Evolutionary conservation across 2,797 vertebrate genomes (phyloP).

Genomic region (Urosaurus nigricauda): DNA sequence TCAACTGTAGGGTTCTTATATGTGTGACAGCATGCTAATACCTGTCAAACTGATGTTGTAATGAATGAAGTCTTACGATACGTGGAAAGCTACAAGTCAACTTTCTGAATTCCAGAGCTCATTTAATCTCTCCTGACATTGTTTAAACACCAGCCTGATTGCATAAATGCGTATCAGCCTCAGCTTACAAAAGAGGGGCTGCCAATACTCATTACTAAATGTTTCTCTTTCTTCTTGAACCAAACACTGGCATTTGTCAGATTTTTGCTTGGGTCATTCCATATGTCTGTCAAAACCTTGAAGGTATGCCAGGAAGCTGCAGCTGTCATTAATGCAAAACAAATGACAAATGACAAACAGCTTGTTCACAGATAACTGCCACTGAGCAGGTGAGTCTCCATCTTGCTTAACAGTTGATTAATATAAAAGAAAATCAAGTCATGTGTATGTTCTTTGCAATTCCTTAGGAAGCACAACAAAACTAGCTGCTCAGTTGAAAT

Average conservation of each 20-base stretch:
- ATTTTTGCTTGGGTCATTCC: conserved; percentile 61
- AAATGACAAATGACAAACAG: not conserved
- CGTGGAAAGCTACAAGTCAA: not conserved
- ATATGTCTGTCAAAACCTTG: conserved; percentile 53
- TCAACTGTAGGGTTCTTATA: not conserved
- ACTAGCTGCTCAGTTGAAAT: not conserved
- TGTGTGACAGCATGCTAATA: not conserved
- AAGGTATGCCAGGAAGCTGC: conserved; percentile 48
- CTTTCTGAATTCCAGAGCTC: not conserved
- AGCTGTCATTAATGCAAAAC: conserved; percentile 34
- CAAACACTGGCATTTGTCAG: conserved; percentile 59
- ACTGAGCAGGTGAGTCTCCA: not conserved
- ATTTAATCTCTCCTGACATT: conserved; percentile 38
- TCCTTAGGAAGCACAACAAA: not conserved
- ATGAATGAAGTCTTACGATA: not conserved
- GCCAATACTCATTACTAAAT: conserved; percentile 29
- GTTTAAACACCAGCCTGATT: conserved; percentile 50
- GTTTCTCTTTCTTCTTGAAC: conserved; percentile 59
- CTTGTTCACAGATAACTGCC: conserved; percentile 7
- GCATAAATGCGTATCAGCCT: conserved; percentile 44
- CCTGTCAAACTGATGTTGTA: conserved; percentile 16
- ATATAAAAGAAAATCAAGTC: conserved; percentile 31
- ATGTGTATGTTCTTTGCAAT: not conserved
- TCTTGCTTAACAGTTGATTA: not conserved
- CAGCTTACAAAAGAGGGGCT: conserved; percentile 46